Conservation (phyloP, 2,888 invertebrate genomes). For the Sinelater perroti region DNA sequence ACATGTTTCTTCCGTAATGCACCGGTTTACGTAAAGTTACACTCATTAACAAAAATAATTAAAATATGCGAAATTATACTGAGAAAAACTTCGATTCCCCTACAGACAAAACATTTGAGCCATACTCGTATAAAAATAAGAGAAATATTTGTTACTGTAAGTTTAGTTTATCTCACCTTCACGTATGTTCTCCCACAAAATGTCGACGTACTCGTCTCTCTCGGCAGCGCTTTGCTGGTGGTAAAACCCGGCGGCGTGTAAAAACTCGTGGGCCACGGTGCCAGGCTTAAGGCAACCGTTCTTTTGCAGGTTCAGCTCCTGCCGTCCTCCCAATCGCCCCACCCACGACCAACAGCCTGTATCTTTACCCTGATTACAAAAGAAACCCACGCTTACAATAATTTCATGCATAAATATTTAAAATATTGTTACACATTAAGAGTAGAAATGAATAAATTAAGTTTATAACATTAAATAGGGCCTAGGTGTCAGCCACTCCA, state of each 20-base stretch:
- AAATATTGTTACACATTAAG: too few relatives aligned
- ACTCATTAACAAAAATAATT: too few relatives aligned
- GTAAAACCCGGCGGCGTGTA: constrained; percentile 83
- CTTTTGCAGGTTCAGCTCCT: constrained; percentile 15
- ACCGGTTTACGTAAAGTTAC: too few relatives aligned
- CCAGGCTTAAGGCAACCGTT: constrained; percentile 56
- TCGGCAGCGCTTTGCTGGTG: constrained; percentile 84
- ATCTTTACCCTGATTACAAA: constrained; percentile 14
- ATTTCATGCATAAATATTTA: too few relatives aligned
- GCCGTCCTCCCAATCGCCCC: constrained; percentile 8
- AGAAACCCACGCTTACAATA: too few relatives aligned
- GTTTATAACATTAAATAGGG: too few relatives aligned
- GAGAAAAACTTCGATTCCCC: too few relatives aligned
- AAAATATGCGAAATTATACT: too few relatives aligned
- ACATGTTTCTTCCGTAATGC: too few relatives aligned
- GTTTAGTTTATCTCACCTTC: constrained; percentile 58
- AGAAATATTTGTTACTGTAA: not conserved
- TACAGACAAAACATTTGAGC: constrained; percentile 75
- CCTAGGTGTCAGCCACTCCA: too few relatives aligned
- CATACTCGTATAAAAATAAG: constrained; percentile 56
- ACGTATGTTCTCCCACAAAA: constrained; percentile 77
- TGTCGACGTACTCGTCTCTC: constrained; percentile 78
- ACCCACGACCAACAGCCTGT: constrained; percentile 12
- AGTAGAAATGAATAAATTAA: too few relatives aligned
- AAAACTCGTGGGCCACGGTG: constrained; percentile 78